A percentile compares a stretch with the other conserved stretches of the same genome.
phyloP scores from a whole-genome alignment of 1,140 invertebrate species.

The Aricia agestis region DNA sequence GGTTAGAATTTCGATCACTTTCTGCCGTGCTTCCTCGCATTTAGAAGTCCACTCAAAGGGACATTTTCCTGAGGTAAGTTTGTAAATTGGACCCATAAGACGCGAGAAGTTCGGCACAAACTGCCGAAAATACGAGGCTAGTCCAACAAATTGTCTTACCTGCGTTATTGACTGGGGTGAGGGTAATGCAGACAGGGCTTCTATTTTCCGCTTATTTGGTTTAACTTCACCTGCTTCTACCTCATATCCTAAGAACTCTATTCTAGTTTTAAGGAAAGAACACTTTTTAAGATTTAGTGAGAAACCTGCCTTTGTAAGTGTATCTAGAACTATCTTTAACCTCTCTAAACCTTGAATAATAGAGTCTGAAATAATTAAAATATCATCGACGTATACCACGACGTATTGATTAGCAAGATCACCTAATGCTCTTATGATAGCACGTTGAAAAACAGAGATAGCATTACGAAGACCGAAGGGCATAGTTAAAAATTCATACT shows the following conservation, averaged over 20 bases:
- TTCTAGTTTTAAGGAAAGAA: conserved; percentile 6
- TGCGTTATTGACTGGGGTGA: background rate
- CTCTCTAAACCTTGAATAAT: background rate
- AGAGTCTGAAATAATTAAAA: background rate
- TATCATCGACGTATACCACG: too few species aligned
- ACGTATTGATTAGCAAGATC: too few species aligned
- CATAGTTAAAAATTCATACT: background rate
- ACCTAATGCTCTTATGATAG: background rate
- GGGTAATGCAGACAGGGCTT: background rate
- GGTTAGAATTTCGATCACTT: background rate
- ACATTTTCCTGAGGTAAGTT: background rate
- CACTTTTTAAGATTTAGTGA: conserved; percentile 10
- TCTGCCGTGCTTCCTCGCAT: background rate
- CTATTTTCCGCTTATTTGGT: background rate
- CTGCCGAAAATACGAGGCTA: too few species aligned
- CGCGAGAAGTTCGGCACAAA: background rate
- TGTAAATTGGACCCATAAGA: background rate
- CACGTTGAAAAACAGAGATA: conserved; percentile 6
- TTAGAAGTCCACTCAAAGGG: background rate
- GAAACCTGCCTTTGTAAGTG: conserved; percentile 8
- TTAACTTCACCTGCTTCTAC: background rate
- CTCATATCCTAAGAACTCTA: conserved; percentile 4
- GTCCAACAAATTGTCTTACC: background rate
- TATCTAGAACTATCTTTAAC: background rate
- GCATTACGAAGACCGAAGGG: background rate